Base-by-base conservation (phyloP, 2,797 vertebrate genomes). In the Spinus pinus region DNA sequence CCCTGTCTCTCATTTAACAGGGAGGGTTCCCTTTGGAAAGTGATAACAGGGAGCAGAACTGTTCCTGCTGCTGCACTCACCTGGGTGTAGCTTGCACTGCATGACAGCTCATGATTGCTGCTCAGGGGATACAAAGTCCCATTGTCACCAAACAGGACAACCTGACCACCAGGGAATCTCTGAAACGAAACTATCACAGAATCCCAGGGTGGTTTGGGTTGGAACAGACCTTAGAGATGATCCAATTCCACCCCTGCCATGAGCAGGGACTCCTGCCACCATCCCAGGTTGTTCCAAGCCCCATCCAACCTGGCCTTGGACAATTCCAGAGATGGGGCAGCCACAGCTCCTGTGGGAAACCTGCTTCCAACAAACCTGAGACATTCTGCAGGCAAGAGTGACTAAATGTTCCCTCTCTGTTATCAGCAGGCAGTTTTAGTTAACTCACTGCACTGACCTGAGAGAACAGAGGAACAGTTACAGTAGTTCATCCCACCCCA, bases 101-200 rank as follows among this genome's bases (percentile, higher is more conserved):
- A 22, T 5, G 0, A 0, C 0, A 37, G 31, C 18, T 31, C 7
- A 1, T 0, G 4, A 51, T 11, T 39, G 61, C 81, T 33, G 61
- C 18, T 23, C 7, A 0, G 18, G 15, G 53, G 74, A 61, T 5
- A 57, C 71, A 50, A 81, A 91, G 64, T 41, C 39, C 56, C 17
- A 0, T 0, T 12, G 23, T 15, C 67, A 61, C 11, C 33, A 20
- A 20, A n/a, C 0, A 3, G 39, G 7, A 46, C 39, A 53, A 8
- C 37, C 4, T 1, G 25, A 21, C 39, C 5, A 10, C 1, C 62
- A 7, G 56, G 3, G 7, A 9, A n/a, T 0, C 58, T 35, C 62
- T 0, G 5, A 7, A 23, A 23, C 21, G 16, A 0, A 22, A 50
- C 2, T 0, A 5, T 31, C 65, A 31, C 50, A 70, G 37, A 25